These are phyloP conservation scores for Antechinus flavipes DNA, from an alignment of 2,113 vertebrate genomes.

Conservation along the genomic window DNA sequence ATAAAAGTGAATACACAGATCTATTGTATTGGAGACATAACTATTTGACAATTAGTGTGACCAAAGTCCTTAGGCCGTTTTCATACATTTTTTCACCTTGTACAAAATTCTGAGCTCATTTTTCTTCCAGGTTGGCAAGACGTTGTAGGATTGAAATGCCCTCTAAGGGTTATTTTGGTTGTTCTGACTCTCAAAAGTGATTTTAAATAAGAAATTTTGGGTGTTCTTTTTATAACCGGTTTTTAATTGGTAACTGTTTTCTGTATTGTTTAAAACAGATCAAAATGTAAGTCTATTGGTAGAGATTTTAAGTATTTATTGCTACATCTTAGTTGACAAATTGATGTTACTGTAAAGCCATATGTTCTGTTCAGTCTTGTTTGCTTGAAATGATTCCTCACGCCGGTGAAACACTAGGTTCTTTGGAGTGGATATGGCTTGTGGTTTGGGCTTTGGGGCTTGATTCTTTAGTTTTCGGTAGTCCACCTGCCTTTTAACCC, in stretches of 20 bases:
- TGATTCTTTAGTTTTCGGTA: slow-evolving; percentile 72
- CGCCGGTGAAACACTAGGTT: slow-evolving; percentile 84
- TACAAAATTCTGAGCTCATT: slow-evolving; percentile 86
- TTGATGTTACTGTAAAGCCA: slow-evolving; percentile 89
- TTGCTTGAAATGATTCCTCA: slow-evolving; percentile 83
- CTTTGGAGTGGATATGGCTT: slow-evolving; percentile 87
- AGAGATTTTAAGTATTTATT: slow-evolving; percentile 96
- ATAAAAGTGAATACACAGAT: slow-evolving; percentile 96
- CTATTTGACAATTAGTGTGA: slow-evolving; percentile 91
- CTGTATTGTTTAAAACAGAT: slow-evolving; percentile 91
- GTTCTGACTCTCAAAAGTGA: slow-evolving; percentile 87
- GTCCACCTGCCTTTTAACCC: slow-evolving; percentile 85
- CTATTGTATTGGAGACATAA: slow-evolving; percentile 91
- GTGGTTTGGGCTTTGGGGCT: slow-evolving; percentile 68
- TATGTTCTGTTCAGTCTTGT: slow-evolving; percentile 87
- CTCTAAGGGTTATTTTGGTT: slow-evolving; percentile 87
- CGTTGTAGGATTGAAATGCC: slow-evolving; percentile 78
- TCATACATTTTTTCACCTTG: slow-evolving; percentile 88
- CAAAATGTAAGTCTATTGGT: slow-evolving; percentile 89
- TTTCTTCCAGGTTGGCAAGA: slow-evolving; percentile 84
- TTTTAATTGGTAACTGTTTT: slow-evolving; percentile 94
- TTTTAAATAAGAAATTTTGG: slow-evolving; percentile 87
- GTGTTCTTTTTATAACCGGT: slow-evolving; percentile 91
- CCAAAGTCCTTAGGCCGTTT: slow-evolving; percentile 91
- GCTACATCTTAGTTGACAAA: slow-evolving; percentile 88